Evolutionary conservation across 2,888 invertebrate species (phyloP).

Genomic region (Macrophya alboannulata): DNA sequence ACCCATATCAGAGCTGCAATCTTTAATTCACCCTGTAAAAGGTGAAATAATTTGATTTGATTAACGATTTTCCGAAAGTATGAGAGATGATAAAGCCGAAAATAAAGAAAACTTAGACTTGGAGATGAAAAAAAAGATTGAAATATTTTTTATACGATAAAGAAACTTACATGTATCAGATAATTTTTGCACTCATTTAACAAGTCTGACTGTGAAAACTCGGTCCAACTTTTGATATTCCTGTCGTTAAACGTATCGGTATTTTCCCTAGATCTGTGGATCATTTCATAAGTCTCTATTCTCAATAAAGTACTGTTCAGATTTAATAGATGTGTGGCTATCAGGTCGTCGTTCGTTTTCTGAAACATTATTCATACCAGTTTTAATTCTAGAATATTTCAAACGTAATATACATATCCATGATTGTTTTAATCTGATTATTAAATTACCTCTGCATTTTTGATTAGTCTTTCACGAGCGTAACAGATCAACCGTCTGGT

Average conservation of each 20-base stretch:
- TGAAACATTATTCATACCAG: conserved; percentile 49
- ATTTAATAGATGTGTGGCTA: conserved; percentile 61
- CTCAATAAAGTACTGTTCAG: conserved; percentile 72
- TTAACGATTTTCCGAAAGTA: conserved; percentile 29
- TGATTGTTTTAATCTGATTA: background rate
- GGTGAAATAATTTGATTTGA: background rate
- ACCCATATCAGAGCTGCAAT: conserved; percentile 76
- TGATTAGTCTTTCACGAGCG: conserved; percentile 72
- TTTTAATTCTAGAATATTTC: background rate
- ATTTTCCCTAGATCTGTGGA: conserved; percentile 67
- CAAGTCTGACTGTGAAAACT: conserved; percentile 78
- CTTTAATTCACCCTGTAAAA: conserved; percentile 71
- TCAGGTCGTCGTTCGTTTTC: conserved; percentile 60
- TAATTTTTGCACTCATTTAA: conserved; percentile 76
- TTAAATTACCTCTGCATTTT: conserved; percentile 62
- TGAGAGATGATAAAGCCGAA: conserved; percentile 31
- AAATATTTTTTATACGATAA: background rate
- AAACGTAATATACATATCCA: background rate
- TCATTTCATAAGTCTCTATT: conserved; percentile 79
- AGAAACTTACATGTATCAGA: conserved; percentile 68
- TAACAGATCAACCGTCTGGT: conserved; percentile 75
- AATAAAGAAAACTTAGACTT: conserved; percentile 17
- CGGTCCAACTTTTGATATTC: conserved; percentile 77
- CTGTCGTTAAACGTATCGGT: conserved; percentile 63
- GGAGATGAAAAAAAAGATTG: background rate